phyloP scores from a whole-genome alignment of 2,797 vertebrate species.

The Catamblyrhynchus diadema region DNA sequence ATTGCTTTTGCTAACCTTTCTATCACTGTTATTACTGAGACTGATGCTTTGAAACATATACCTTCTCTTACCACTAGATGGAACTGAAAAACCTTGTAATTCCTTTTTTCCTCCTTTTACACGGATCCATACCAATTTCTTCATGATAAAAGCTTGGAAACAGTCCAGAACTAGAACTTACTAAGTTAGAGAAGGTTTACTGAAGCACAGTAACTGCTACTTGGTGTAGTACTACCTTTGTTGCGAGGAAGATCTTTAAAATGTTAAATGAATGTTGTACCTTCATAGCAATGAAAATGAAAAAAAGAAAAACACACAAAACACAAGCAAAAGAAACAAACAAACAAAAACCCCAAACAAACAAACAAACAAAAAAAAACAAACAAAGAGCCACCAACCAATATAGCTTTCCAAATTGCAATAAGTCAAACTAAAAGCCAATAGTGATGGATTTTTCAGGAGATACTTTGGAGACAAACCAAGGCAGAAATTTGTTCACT shows the following conservation, averaged over 20 bases:
- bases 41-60: not conserved
- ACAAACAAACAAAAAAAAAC: not conserved
- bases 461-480: not conserved
- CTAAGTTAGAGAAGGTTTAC: not conserved
- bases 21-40: not conserved
- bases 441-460: not conserved
- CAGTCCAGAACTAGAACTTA: not conserved
- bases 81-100: conserved; percentile 67
- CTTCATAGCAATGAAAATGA: not conserved
- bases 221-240: not conserved
- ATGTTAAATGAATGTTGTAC: not conserved
- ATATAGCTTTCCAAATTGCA: not conserved
- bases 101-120: not conserved
- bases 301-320: not conserved
- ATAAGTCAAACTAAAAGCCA: not conserved
- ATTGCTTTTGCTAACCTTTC: not conserved
- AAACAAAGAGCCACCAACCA: accelerated
- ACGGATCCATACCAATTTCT: not conserved
- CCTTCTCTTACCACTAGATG: conserved; percentile 69
- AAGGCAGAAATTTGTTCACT: not conserved
- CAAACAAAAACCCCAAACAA: no score
- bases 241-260: not conserved
- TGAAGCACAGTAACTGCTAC: not conserved
- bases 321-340: not conserved
- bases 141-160: not conserved